Base-by-base conservation (phyloP, 1,140 invertebrate species). In the Zaprionus africanus region DNA sequence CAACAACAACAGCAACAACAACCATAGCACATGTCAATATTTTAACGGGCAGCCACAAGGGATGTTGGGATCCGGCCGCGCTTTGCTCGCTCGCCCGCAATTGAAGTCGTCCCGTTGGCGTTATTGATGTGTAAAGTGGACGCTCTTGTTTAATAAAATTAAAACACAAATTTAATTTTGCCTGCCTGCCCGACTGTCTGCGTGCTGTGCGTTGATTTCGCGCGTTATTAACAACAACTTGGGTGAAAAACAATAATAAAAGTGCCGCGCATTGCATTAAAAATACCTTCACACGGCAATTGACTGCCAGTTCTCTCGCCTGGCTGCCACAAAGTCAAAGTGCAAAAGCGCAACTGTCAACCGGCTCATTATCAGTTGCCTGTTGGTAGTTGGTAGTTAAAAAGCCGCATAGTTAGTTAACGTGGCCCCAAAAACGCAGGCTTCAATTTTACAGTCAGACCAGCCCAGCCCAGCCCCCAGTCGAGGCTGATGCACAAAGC, bases 51-150 rank as follows among this genome's bases (percentile, higher is more conserved):
- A 38, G 69, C 74, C 67, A 81, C 82, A 78, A 66, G 81, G 68
- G 75, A 68, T 78, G 67, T 46, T 46, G n/a, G 41, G 41, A 46
- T 19, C 41, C 41, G 41, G 41, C 41, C 41, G 41, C 59, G 61
- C 34, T 53, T 49, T 38, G 63, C 62, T 28, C 54, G 43, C 31
- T 34, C 70, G 61, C 51, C 53, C 57, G 64, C 64, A 76, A 63
- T 70, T 76, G 59, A 54, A 66, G 69, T 54, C 41, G 22, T 54
- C 24, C 34, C 26, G 41, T 19, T 46, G 78, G 62, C 64, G 82
- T 81, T 84, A 84, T 82, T 78, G 81, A 87, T 84, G 84, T 87
- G 84, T 83, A 83, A 87, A 87, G 86, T 87, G 84, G 69, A 74
- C 60, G 66, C 81, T 58, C 64, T 83, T 79, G 78, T 81, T 87